A percentile compares a stretch with the other conserved stretches of the same genome.
phyloP scores from a whole-genome alignment of 1,140 invertebrate genomes.

The Drosophila hydei region DNA sequence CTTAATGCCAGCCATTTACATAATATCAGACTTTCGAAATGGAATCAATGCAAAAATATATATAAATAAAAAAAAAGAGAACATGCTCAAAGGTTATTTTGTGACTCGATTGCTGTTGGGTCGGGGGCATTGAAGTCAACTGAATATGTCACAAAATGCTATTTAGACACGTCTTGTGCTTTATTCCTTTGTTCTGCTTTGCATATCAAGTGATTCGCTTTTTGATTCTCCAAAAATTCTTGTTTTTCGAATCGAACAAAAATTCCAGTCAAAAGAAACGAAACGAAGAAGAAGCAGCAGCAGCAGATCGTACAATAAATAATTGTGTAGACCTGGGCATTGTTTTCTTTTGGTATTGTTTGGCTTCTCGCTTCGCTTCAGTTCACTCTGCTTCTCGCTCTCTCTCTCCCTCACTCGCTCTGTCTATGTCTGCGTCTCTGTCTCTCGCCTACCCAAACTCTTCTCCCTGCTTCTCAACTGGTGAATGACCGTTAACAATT shows the following conservation, averaged over 20 bases:
- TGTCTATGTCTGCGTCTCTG: background rate
- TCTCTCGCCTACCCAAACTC: background rate
- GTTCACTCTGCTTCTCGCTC: background rate
- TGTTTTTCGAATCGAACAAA: background rate
- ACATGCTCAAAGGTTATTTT: conserved; percentile 20
- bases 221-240: conserved; percentile 4
- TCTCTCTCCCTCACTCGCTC: background rate
- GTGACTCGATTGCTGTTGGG: conserved; percentile 1
- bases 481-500: conserved; percentile 79
- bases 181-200: conserved; percentile 25
- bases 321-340: conserved; percentile 38
- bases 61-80: conserved; percentile 8
- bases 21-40: conserved; percentile 16
- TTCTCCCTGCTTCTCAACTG: conserved; percentile 20
- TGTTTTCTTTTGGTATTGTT: conserved; percentile 42
- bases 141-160: conserved; percentile 29
- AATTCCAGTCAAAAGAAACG: conserved; percentile 6
- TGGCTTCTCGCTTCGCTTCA: conserved; percentile 2
- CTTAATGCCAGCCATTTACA: conserved; percentile 1
- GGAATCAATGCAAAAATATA: conserved; percentile 19
- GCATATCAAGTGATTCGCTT: conserved; percentile 64
- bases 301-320: conserved; percentile 34
- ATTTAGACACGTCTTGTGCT: conserved; percentile 11
- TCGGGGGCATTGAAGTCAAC: conserved; percentile 8
- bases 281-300: background rate